phyloP scores from a whole-genome alignment of 2,888 invertebrate species.

The Hecatera dysodea region DNA sequence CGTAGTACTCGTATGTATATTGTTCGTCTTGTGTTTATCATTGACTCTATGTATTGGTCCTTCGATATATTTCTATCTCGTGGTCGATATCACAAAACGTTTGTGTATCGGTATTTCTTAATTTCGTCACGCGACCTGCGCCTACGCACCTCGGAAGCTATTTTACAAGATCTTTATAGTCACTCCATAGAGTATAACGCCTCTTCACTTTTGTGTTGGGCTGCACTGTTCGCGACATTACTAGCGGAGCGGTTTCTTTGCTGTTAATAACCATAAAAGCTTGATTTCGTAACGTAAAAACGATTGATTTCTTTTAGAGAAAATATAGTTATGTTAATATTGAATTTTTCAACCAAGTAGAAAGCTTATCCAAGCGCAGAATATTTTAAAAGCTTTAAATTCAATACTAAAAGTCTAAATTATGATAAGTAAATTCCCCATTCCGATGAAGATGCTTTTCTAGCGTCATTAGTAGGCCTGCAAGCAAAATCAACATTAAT shows the following conservation, averaged over 20 bases:
- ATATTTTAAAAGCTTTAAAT: constrained; percentile 6
- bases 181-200: constrained; percentile 68
- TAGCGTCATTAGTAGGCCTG: constrained; percentile 9
- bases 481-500: constrained; percentile 20
- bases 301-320: background rate
- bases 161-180: constrained; percentile 79
- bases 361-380: background rate
- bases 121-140: constrained; percentile 72
- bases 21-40: background rate
- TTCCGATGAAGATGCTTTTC: constrained; percentile 10
- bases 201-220: constrained; percentile 60
- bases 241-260: constrained; percentile 13
- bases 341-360: background rate
- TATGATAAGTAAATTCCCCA: background rate
- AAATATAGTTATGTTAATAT: background rate
- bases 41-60: constrained; percentile 3
- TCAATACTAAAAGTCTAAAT: constrained; percentile 3
- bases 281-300: too few species aligned
- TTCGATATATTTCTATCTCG: constrained; percentile 34
- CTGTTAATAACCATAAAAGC: background rate
- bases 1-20: too few species aligned
- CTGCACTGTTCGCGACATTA: constrained; percentile 32
- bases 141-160: constrained; percentile 74
- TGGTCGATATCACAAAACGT: constrained; percentile 50
- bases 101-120: constrained; percentile 72